phyloP scores from a whole-genome alignment of 35 echinoderm and acorn worm species.

The Diadema setosum region DNA sequence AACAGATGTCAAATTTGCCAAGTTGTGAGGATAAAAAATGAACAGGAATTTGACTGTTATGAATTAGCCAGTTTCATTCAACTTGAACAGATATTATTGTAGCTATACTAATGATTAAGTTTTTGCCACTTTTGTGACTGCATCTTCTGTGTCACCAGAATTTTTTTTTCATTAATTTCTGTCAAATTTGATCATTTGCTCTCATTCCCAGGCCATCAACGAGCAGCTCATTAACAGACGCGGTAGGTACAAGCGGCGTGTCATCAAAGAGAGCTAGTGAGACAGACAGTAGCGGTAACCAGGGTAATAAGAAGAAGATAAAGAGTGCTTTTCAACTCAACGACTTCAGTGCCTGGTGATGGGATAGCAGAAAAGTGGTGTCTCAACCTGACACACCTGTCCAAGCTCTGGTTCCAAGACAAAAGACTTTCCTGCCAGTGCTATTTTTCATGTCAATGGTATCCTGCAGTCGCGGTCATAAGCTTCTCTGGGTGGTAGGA shows the following conservation, averaged over 20 bases:
- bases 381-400: too few relatives aligned
- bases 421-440: too few relatives aligned
- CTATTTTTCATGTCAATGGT: too few relatives aligned
- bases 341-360: constrained; percentile 93
- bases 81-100: not conserved
- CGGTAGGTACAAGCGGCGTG: not conserved
- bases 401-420: too few relatives aligned
- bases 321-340: constrained; percentile 56
- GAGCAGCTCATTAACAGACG: not conserved
- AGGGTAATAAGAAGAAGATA: constrained; percentile 66
- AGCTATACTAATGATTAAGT: not conserved
- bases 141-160: not conserved
- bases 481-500: too few relatives aligned
- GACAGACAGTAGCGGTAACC: not conserved
- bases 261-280: constrained; percentile 41
- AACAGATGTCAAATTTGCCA: too few relatives aligned
- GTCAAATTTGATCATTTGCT: not conserved
- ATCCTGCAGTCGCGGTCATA: too few relatives aligned
- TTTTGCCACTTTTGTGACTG: not conserved
- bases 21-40: too few relatives aligned
- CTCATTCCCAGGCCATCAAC: not conserved
- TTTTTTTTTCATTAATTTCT: not conserved
- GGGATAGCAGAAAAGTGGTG: not conserved
- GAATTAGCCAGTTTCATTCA: not conserved
- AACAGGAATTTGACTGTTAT: not conserved